Evolutionary conservation across 2,888 invertebrate species (phyloP), one percentile per base, ranked within the genome.

Genomic region (Mythimna pallens): DNA sequence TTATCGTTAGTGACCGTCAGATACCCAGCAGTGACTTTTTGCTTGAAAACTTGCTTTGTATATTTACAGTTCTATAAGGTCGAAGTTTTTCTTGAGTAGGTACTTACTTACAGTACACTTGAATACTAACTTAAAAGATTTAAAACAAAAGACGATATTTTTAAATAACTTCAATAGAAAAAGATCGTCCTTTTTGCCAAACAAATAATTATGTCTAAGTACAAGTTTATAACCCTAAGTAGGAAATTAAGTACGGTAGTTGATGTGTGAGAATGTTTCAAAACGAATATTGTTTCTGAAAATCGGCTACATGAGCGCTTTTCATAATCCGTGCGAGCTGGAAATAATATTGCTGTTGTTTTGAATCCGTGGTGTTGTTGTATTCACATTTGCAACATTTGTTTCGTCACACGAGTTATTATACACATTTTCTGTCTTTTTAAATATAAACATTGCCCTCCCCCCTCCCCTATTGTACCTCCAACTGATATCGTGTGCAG

Each of bases 1-100:
- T 76, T 84, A 75, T 63, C 65, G 74, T 58, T 65, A 72, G 66
- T 73, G 78, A 65, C 70, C 74, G 61, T 76, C 80, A 85, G 59
- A 82, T 30, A 70, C 36, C 67, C 17, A 6, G n/a, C 47, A 47
- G 47, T 22, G 59, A 79, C 52, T 76, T 79, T 78, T 84, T 86
- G 70, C 64, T 65, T 65, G 74, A 36, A 36, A 25, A 59, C 58
- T 59, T 59, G 36, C 66, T 57, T 59, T 58, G 59, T 70, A 36
- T 61, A 47, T 47, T 47, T 47, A 69, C n/a, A 58, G 34, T 69
- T 68, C 12, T 71, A 12, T 22, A 61, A 54, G 70, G 52, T 67
- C 36, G 10, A 10, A 4, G 30, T 62, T 72, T 78, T 43, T 67
- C 25, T 67, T n/a, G 3, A 63, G 47, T 58, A 14, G 0, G 10